Conservation (phyloP, 2,888 invertebrate species). For the Tinea semifulvella region DNA sequence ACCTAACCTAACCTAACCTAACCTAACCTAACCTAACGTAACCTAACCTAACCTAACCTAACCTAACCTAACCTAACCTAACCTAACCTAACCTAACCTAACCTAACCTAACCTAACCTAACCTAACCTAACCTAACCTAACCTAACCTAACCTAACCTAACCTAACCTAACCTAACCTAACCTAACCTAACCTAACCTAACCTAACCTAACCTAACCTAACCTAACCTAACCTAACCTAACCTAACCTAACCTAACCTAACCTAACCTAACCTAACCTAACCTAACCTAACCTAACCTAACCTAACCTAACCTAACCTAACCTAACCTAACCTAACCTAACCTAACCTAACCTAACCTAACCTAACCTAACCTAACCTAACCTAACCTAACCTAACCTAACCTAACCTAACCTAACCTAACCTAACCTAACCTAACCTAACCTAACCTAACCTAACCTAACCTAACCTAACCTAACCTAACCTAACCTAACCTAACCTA, state of each 20-base stretch:
- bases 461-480: slow-evolving; percentile 25
- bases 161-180: slow-evolving; percentile 24
- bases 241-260: slow-evolving; percentile 20
- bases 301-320: slow-evolving; percentile 25
- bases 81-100: slow-evolving; percentile 20
- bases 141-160: slow-evolving; percentile 25
- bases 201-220: slow-evolving; percentile 23
- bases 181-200: slow-evolving; percentile 23
- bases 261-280: slow-evolving; percentile 22
- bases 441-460: slow-evolving; percentile 21
- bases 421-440: slow-evolving; percentile 22
- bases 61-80: slow-evolving; percentile 20
- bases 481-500: slow-evolving; percentile 24
- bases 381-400: slow-evolving; percentile 20
- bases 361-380: slow-evolving; percentile 23
- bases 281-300: slow-evolving; percentile 21
- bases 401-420: slow-evolving; percentile 20
- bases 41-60: slow-evolving; percentile 23
- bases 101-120: slow-evolving; percentile 22
- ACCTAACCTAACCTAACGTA: slow-evolving; percentile 22
- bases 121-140: slow-evolving; percentile 21
- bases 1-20: slow-evolving; percentile 24
- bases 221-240: slow-evolving; percentile 20
- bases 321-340: slow-evolving; percentile 24
- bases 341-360: slow-evolving; percentile 23